Evolutionary conservation across 1,140 invertebrate species (phyloP).

Genomic region (Varroa destructor): DNA sequence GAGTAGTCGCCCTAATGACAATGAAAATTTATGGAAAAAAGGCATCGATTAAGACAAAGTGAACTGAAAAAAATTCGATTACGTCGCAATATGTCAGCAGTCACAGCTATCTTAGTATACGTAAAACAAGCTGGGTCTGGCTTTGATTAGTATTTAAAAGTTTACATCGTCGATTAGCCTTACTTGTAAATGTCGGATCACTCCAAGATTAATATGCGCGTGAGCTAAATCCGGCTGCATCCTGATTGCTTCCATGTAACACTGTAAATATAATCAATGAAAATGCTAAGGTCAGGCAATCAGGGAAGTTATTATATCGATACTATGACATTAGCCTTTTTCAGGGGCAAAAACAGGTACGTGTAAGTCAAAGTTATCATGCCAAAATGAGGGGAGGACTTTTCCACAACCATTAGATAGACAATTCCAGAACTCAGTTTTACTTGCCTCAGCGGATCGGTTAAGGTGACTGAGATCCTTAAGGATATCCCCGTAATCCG

Average conservation of each 20-base stretch:
- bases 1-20: constrained; percentile 34
- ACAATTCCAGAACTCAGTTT: no score
- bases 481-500: constrained; percentile 35
- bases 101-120: no score
- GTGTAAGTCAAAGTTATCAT: no score
- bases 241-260: constrained; percentile 35
- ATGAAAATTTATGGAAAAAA: no score
- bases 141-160: background rate
- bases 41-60: no score
- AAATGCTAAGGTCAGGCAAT: background rate
- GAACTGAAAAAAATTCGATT: constrained; percentile 2
- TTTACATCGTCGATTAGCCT: background rate
- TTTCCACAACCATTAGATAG: no score
- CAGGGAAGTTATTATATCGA: background rate
- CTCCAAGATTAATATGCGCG: constrained; percentile 38
- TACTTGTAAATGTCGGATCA: constrained; percentile 38
- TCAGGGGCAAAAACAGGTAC: no score
- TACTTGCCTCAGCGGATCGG: constrained; percentile 33
- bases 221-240: constrained; percentile 35
- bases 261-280: constrained; percentile 31
- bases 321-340: background rate
- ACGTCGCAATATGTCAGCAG: no score
- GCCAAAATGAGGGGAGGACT: no score
- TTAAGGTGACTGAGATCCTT: constrained; percentile 34
- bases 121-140: no score